These are phyloP conservation scores for Catharus bicknelli DNA, from an alignment of 2,113 vertebrate genomes.

Conservation along the genomic window DNA sequence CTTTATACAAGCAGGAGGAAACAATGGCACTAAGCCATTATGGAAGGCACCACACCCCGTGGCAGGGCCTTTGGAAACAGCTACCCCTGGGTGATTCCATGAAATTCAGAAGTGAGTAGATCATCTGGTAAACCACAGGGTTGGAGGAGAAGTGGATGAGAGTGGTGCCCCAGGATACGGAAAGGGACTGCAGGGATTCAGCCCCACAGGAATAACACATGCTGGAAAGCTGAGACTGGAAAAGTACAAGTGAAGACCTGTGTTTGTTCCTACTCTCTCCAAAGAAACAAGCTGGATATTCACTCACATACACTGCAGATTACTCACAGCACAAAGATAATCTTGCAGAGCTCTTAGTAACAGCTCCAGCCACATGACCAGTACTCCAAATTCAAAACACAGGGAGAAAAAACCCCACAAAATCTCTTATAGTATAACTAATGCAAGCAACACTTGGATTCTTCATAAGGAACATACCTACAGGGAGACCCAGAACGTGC, in stretches of 20 bases:
- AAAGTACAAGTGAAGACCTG: neutral
- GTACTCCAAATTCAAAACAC: neutral
- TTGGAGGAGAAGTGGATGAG: neutral
- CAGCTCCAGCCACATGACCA: neutral
- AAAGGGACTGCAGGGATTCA: neutral
- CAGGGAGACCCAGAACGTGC: constrained; percentile 89
- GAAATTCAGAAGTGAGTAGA: neutral
- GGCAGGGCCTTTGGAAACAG: neutral
- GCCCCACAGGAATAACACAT: neutral
- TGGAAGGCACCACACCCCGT: neutral
- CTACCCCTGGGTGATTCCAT: neutral
- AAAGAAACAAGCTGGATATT: neutral
- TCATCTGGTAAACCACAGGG: neutral
- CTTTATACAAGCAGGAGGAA: neutral
- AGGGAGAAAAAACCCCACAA: neutral
- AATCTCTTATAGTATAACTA: neutral
- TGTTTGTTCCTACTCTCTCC: neutral
- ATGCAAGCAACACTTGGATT: neutral
- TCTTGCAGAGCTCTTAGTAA: neutral
- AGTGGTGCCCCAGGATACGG: accelerated
- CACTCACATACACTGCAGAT: neutral
- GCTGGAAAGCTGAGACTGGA: neutral
- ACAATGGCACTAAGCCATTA: neutral
- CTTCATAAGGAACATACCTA: constrained; percentile 77
- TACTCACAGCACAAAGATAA: neutral